Percentiles rank a stretch among this genome's conserved stretches.
These are phyloP conservation scores for Phodopus roborovskii DNA, from an alignment of 2,113 vertebrate species.

Conservation along the genomic window DNA sequence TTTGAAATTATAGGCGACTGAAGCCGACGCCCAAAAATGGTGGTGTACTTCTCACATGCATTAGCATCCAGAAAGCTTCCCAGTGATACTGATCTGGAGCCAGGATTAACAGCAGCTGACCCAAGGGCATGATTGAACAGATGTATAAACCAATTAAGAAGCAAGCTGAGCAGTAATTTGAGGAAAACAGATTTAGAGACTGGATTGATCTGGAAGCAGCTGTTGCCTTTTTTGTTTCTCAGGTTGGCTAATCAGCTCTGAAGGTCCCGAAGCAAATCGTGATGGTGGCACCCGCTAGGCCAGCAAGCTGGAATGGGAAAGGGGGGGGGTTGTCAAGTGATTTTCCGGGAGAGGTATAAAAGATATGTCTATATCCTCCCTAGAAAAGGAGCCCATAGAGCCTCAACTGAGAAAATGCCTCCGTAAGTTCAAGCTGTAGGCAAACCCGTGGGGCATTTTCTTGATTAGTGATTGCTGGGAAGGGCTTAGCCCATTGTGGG, in stretches of 20 bases:
- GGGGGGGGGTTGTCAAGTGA: neutral
- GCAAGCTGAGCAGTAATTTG: slow-evolving; percentile 27
- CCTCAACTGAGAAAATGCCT: too few relatives aligned
- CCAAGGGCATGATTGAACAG: slow-evolving; percentile 46
- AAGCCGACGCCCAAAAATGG: neutral
- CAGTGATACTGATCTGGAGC: neutral
- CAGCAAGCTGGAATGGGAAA: neutral
- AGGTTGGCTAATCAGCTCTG: neutral
- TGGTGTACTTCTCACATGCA: neutral
- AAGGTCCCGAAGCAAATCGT: neutral
- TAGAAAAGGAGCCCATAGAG: neutral
- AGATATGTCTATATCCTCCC: neutral
- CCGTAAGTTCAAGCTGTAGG: too few relatives aligned
- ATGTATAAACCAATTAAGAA: slow-evolving; percentile 28
- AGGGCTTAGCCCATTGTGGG: too few relatives aligned
- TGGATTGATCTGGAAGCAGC: neutral
- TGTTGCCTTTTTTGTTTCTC: neutral
- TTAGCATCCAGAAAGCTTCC: neutral
- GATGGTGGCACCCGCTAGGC: neutral
- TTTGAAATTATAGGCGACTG: neutral
- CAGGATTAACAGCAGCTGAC: neutral
- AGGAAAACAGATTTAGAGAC: neutral
- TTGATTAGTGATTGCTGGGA: too few relatives aligned
- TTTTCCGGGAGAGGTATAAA: neutral
- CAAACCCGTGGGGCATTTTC: too few relatives aligned